phyloP scores from a whole-genome alignment of 2,797 vertebrate genomes.

The Sternotherus odoratus region DNA sequence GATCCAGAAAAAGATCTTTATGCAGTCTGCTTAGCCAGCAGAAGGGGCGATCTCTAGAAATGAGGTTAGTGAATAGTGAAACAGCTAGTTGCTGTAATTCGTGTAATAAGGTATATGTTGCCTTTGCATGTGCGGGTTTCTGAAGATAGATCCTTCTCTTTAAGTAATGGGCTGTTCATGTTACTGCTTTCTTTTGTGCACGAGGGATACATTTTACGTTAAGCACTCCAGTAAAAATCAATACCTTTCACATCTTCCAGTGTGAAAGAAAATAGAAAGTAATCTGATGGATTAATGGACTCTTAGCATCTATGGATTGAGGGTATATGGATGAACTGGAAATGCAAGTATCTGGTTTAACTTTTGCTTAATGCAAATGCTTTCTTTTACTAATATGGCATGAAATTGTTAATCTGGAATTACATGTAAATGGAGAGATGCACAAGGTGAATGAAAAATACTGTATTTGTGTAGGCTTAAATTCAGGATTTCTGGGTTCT shows the following conservation, averaged over 20 bases:
- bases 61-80: constrained; percentile 8
- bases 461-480: neutral
- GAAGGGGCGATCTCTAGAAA: neutral
- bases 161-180: neutral
- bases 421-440: neutral
- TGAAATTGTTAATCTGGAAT: neutral
- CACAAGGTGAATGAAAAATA: neutral
- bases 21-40: constrained; percentile 17
- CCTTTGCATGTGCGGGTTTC: neutral
- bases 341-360: neutral
- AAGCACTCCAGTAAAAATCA: neutral
- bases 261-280: neutral
- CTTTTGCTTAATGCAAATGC: neutral
- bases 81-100: constrained; percentile 20
- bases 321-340: neutral
- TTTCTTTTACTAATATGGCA: neutral
- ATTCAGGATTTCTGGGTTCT: neutral
- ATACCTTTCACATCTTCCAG: neutral
- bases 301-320: neutral
- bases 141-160: neutral
- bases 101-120: neutral
- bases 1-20: neutral
- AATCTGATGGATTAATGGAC: neutral
- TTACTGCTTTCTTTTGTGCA: neutral
- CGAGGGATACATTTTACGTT: neutral